Conservation (phyloP, 2,113 vertebrate genomes). For the Regulus satrapa region DNA sequence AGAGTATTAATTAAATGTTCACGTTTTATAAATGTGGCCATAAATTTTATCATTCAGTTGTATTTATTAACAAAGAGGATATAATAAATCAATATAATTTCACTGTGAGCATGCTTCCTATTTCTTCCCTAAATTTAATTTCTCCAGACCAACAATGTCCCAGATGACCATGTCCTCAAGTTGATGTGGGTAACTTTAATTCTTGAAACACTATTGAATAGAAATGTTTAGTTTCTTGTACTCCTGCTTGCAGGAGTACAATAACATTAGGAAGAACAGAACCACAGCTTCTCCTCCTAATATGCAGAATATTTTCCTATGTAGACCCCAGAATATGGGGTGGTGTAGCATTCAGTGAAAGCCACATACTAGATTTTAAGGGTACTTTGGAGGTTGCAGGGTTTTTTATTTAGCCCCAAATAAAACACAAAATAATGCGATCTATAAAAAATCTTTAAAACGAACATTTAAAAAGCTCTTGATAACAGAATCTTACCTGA, state of each 20-base stretch:
- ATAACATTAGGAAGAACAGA: not conserved
- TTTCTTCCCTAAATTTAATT: not conserved
- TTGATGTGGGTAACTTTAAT: not conserved
- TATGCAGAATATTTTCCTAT: not conserved
- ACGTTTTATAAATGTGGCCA: not conserved
- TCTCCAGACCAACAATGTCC: not conserved
- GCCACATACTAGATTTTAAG: not conserved
- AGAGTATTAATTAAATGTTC: not conserved
- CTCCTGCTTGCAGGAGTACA: no score
- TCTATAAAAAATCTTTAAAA: not conserved
- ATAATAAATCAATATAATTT: constrained; percentile 1
- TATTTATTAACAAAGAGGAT: not conserved
- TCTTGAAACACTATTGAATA: not conserved
- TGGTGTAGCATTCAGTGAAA: not conserved
- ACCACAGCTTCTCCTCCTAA: not conserved
- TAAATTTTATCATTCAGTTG: not conserved
- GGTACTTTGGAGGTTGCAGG: not conserved
- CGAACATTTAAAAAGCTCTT: not conserved
- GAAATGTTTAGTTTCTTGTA: not conserved
- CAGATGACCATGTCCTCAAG: not conserved
- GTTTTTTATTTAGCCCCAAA: not conserved
- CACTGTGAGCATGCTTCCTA: not conserved
- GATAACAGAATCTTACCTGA: not conserved
- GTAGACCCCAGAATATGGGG: not conserved
- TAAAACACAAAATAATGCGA: not conserved